phyloP scores from a whole-genome alignment of 2,113 vertebrate genomes.

The Ifrita kowaldi region DNA sequence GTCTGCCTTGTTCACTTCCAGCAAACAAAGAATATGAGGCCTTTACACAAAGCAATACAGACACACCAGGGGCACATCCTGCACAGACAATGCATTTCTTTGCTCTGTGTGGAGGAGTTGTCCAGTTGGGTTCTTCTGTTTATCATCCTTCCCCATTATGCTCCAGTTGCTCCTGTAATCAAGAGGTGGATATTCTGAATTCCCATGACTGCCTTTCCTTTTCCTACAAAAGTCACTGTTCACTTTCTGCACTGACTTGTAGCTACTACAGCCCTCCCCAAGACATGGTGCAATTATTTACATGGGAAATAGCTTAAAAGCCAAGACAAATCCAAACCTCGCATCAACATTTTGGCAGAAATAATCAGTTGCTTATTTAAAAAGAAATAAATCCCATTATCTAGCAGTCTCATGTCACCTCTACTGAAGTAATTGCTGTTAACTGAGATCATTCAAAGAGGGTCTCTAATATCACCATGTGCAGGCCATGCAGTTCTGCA shows the following conservation, averaged over 20 bases:
- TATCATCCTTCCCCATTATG: background rate
- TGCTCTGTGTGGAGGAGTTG: background rate
- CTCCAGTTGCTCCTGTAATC: background rate
- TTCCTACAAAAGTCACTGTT: background rate
- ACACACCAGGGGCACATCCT: background rate
- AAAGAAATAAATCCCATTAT: background rate
- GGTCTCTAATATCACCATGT: background rate
- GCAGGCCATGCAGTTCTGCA: background rate
- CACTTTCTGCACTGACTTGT: background rate
- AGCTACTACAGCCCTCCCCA: background rate
- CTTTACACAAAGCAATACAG: background rate
- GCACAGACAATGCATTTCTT: background rate
- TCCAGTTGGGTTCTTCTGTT: background rate
- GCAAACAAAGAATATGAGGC: background rate
- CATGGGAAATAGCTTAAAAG: background rate
- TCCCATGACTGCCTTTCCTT: background rate
- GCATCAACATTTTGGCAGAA: background rate
- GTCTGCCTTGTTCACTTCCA: background rate
- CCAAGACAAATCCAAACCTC: background rate
- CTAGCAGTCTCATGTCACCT: background rate
- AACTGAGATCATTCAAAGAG: background rate
- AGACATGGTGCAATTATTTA: background rate
- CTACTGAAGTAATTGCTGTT: background rate
- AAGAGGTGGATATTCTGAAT: background rate
- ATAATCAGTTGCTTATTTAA: background rate